A percentile compares a stretch with the other conserved stretches of the same genome.
These are phyloP conservation scores for Camponotus fellah DNA, from an alignment of 2,888 invertebrate species.

Conservation along the genomic window DNA sequence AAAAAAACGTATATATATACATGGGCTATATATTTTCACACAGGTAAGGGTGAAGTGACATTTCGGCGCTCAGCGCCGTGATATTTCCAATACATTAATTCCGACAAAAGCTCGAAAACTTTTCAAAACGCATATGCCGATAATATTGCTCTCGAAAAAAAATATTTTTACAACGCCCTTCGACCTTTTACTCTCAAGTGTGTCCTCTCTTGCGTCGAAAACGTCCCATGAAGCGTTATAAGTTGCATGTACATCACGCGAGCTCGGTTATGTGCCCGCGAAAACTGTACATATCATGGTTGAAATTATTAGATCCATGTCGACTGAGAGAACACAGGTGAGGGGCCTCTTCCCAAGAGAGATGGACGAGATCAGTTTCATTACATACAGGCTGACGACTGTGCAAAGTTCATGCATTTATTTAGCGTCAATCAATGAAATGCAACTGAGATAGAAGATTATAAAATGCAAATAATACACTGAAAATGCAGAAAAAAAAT, in stretches of 20 bases:
- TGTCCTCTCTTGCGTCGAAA: neutral
- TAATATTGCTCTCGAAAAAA: neutral
- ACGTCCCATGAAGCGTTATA: neutral
- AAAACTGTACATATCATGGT: constrained; percentile 73
- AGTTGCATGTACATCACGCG: constrained; percentile 9
- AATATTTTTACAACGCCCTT: constrained; percentile 13
- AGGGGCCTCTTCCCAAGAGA: constrained; percentile 66
- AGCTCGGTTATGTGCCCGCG: constrained; percentile 57
- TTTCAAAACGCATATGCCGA: neutral
- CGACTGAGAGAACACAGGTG: constrained; percentile 41
- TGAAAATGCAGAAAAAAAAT: no score
- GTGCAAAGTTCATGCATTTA: neutral
- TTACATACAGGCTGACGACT: constrained; percentile 61
- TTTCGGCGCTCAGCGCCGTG: neutral
- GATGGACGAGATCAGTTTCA: constrained; percentile 67
- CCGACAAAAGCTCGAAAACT: constrained; percentile 5
- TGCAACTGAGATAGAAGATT: neutral
- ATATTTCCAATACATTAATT: constrained; percentile 14
- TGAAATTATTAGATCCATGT: constrained; percentile 76
- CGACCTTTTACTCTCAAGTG: constrained; percentile 11
- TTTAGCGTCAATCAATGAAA: neutral
- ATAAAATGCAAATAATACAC: neutral
- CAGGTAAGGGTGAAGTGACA: constrained; percentile 20
- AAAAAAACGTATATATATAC: constrained; percentile 2
- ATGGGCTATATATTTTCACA: neutral